Base-by-base conservation (phyloP, 2,888 invertebrate species). In the Hecatera dysodea region DNA sequence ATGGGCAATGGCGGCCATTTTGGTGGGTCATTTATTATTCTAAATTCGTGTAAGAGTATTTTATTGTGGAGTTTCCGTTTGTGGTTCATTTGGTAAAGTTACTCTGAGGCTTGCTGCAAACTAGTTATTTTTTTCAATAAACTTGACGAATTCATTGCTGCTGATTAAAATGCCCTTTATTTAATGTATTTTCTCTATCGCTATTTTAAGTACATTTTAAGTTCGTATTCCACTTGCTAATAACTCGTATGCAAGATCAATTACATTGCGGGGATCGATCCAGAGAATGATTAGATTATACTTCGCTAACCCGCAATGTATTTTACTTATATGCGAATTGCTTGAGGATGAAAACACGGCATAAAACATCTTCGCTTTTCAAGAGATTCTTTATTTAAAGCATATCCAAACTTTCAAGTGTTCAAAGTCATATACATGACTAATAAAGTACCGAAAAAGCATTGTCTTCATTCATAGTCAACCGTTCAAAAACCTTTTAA, bases 401-500 rank as follows among this genome's bases (percentile, higher is more conserved):
- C 8, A 12, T 39, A 52, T 15, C 15, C 0, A n/a, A 48, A 61
- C 11, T 17, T 19, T 44, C 22, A 27, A 48, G 4, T 59, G 57
- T 27, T 12, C 22, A 11, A 29, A 19, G 11, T n/a, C n/a, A 4
- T 15, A 5, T 2, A n/a, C n/a, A 63, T 24, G 5, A 17, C 24
- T 24, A 62, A 11, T n/a, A 61, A 33, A 42, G 15, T 3, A 7
- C 15, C 17, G 53, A 27, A 44, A 52, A 39, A 56, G 19, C 33
- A 22, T 11, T 2, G 39, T 19, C 50, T 2, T 44, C 50, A 60
- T 29, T 56, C 50, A 69, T 79, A 52, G 27, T 46, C 36, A 55
- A 65, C 48, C 61, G 42, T 78, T 75, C 62, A 60, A 52, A 67
- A 78, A 75, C 59, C 70, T 75, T 75, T 75, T 60, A 79, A 44